Evolutionary conservation across 2,797 vertebrate species (phyloP), one percentile per base, ranked within the genome.

Genomic region (Ciconia nigra): DNA sequence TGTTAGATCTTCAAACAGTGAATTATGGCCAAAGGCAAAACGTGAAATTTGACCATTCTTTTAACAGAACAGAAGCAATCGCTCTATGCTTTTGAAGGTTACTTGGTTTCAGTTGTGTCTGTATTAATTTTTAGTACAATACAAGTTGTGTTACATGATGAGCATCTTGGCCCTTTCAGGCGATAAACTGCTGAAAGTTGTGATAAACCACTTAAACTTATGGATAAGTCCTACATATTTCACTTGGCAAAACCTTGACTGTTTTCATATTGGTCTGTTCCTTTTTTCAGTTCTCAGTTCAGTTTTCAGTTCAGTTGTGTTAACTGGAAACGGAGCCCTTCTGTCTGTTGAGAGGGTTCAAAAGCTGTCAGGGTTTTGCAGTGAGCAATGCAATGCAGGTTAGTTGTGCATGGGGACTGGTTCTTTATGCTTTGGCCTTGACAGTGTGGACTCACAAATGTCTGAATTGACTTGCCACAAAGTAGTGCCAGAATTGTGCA

Each of bases 261-360:
- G 33, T 72, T 91, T 91, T 91, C 33, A 6, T 83, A 82, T 62
- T 31, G 49, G 21, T 81, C 31, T 82, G 72, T 96, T 96, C 93
- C 93, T 57, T 78, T 91, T 97, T 91, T 86, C 79, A 83, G 51
- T 96, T 96, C 94, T 91, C 52, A 62, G 62, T 91, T 91, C 49
- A 74, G 24, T 91, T 91, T 86, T 91, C 90, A 93, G 90, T 95
- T 95, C 94, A 94, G 72, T 83, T 78, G 37, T 91, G 58, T 87
- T 91, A 76, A 44, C 47, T 78, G 87, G 89, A 67, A 93, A 17
- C 35, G 49, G 71, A 83, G 31, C 42, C 69, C 44, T 67, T 49
- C 47, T 79, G 16, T 83, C 61, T 91, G n/a, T 70, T 61, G n/a
- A 33, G 42, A 29, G 65, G 46, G 54, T 87, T 90, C 83, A 39